Evolutionary conservation across 2,888 invertebrate species (phyloP).

Genomic region (Smittia aterrima): DNA sequence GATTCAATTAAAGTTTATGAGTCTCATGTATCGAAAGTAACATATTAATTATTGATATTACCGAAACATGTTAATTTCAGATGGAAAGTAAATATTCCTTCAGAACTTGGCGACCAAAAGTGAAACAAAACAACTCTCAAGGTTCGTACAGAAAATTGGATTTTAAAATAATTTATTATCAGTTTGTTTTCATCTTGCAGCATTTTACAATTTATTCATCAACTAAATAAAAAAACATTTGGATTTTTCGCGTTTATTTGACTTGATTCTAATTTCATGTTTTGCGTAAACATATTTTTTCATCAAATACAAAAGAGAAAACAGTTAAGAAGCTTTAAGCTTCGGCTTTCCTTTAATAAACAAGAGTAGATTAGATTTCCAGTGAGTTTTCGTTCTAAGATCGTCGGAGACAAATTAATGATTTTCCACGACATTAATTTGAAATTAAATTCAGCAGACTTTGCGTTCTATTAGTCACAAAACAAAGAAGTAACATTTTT

Average conservation of each 20-base stretch:
- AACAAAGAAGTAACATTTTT: background rate
- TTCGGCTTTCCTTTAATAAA: too few relatives aligned
- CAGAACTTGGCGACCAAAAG: too few relatives aligned
- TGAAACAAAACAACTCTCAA: background rate
- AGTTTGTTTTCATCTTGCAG: background rate
- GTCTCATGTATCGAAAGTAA: too few relatives aligned
- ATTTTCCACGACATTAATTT: too few relatives aligned
- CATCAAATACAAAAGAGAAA: background rate
- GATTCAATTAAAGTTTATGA: too few relatives aligned
- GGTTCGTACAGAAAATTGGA: slow-evolving; percentile 3
- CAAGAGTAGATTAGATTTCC: too few relatives aligned
- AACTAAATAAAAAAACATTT: slow-evolving; percentile 10
- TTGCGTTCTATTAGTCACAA: background rate
- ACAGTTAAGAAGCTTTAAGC: too few relatives aligned
- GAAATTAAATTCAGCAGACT: too few relatives aligned
- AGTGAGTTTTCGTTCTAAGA: background rate
- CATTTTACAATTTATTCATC: background rate
- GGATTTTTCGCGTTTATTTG: background rate
- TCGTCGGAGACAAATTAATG: too few relatives aligned
- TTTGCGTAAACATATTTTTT: slow-evolving; percentile 12
- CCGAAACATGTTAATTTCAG: too few relatives aligned
- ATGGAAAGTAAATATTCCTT: too few relatives aligned
- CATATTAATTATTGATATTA: too few relatives aligned
- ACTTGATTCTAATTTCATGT: background rate
- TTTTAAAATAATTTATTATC: slow-evolving; percentile 25